Evolutionary conservation across 2,797 vertebrate genomes (phyloP), one percentile per base, ranked within the genome.

Genomic region (Coendou prehensilis): DNA sequence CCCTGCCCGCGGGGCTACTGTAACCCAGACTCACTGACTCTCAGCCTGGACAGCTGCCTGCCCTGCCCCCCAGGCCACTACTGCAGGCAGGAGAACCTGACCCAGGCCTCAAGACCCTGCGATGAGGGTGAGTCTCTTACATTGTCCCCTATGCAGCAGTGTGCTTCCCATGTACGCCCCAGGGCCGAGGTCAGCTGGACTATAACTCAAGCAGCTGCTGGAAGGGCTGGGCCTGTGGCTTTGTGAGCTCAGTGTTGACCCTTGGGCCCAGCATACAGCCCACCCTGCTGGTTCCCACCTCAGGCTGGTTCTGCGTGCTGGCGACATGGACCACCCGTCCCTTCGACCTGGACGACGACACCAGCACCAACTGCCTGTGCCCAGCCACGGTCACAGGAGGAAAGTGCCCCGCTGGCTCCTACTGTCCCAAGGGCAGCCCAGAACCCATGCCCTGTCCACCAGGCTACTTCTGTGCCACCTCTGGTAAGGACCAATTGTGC

Each of bases 281-380:
- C 0, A 85, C 18, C 41, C 57, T 75, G 3, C 22, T 90, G 11
- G 52, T 45, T 57, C 87, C 37, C 22, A 15, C 26, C 45, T n/a
- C 97, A 99, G 99, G 99, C 75, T 99, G 99, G 99, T 99, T 99
- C 98, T 99, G 99, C 87, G 98, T 99, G 95, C 99, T 99, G 0
- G 99, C 99, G 76, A 99, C 99, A 0, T 99, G 99, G 99, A 99
- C 99, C 14, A 98, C 99, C 0, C 99, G 98, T 84, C 99, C 99
- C 11, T 99, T 99, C 76, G 99, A 99, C 97, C 98, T 99, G 97
- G 99, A 99, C 98, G 99, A 99, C 97, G 99, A 99, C 98, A 99
- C 99, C 96, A 99, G 97, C 6, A 98, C 99, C 89, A 99, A 99
- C 98, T 99, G 99, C 96, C 99, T 99, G 41, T 99, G 99, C 92